Evolutionary conservation across 2,888 invertebrate species (phyloP).

Genomic region (Sicus ferrugineus): DNA sequence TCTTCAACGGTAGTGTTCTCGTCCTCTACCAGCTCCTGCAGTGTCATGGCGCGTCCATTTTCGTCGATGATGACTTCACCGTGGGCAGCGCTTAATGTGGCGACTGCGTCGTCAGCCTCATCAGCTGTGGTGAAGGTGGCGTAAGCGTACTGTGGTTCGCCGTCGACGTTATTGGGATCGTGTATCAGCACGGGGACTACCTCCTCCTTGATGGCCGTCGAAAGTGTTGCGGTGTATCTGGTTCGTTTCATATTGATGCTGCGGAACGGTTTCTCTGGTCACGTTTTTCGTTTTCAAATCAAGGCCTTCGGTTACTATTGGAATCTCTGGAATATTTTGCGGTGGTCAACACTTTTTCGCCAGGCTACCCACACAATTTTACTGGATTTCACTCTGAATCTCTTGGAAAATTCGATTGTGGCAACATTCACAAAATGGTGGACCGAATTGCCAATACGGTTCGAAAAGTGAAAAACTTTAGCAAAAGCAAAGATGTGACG

Average conservation of each 20-base stretch:
- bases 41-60: conserved; percentile 54
- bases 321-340: conserved; percentile 27
- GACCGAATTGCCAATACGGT: conserved; percentile 46
- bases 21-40: conserved; percentile 53
- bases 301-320: conserved; percentile 33
- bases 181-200: conserved; percentile 56
- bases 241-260: conserved; percentile 57
- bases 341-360: conserved; percentile 46
- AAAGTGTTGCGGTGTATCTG: conserved; percentile 49
- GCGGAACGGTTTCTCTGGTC: conserved; percentile 23
- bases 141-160: conserved; percentile 56
- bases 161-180: conserved; percentile 49
- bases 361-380: conserved; percentile 7
- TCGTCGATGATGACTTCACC: conserved; percentile 60
- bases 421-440: conserved; percentile 58
- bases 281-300: conserved; percentile 32
- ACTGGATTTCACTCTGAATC: conserved; percentile 28
- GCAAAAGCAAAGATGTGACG: not conserved
- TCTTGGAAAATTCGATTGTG: conserved; percentile 53
- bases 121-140: conserved; percentile 56
- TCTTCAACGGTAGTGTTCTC: conserved; percentile 53
- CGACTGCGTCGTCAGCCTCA: conserved; percentile 57
- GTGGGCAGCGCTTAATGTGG: conserved; percentile 49
- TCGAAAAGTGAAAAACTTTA: conserved; percentile 11
- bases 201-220: conserved; percentile 51